phyloP scores from a whole-genome alignment of 2,797 vertebrate genomes.

The Sebastolobus altivelis region DNA sequence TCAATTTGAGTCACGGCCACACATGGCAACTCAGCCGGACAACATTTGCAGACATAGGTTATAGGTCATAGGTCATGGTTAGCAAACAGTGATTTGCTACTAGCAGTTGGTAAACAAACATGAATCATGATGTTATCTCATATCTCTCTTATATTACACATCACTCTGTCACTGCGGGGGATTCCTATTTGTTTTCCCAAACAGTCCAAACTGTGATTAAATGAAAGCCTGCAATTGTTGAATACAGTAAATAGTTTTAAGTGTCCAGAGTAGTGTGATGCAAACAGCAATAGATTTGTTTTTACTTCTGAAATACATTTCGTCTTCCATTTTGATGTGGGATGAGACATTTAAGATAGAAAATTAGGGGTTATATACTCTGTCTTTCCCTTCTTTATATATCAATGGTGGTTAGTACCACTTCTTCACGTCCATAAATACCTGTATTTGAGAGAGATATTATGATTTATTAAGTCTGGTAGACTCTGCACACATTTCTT shows the following conservation, averaged over 20 bases:
- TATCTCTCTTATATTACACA: constrained; percentile 2
- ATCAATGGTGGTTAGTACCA: background rate
- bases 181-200: background rate
- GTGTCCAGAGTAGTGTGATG: background rate
- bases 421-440: background rate
- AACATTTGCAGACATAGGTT: constrained; percentile 10
- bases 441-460: background rate
- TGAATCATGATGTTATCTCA: constrained; percentile 6
- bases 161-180: background rate
- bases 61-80: background rate
- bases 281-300: background rate
- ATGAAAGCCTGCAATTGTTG: background rate
- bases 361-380: background rate
- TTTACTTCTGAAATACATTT: background rate
- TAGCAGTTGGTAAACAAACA: constrained; percentile 4
- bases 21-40: background rate
- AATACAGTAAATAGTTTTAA: background rate
- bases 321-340: background rate
- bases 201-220: background rate
- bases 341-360: background rate
- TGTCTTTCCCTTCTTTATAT: background rate
- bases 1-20: background rate
- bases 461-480: background rate
- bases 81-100: constrained; percentile 21
- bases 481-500: background rate